These are phyloP conservation scores for Mandrillus leucophaeus DNA, from an alignment of 2,113 vertebrate species.

Conservation along the genomic window DNA sequence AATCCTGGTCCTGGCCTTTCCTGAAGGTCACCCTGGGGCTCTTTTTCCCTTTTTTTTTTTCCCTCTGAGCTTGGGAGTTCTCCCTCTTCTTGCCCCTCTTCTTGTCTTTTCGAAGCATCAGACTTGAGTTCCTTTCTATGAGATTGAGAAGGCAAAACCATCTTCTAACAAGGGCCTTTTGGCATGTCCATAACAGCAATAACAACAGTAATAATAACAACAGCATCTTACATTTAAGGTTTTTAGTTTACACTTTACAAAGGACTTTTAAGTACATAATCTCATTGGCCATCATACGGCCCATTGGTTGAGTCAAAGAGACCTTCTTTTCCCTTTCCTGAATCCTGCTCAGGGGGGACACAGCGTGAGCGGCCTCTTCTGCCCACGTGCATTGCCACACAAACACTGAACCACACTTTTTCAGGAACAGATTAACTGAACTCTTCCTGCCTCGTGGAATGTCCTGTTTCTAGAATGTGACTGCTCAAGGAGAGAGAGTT, in stretches of 20 bases:
- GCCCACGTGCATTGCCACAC: fast-evolving
- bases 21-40: not conserved
- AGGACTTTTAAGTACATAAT: constrained; percentile 39
- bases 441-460: not conserved
- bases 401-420: not conserved
- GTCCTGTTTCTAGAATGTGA: not conserved
- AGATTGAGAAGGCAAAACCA: constrained; percentile 21
- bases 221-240: not conserved
- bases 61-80: not conserved
- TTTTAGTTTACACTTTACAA: constrained; percentile 43
- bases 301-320: not conserved
- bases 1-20: not conserved
- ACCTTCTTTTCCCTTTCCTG: not conserved
- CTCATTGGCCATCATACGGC: not conserved
- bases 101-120: not conserved
- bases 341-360: not conserved
- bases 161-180: not conserved
- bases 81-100: not conserved
- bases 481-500: not conserved
- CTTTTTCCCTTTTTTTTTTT: not conserved
- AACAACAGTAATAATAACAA: not conserved
- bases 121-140: not conserved
- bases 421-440: not conserved
- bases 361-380: not conserved
- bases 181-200: not conserved